Conservation (phyloP, 2,888 invertebrate genomes). For the Yponomeuta sedellus region DNA sequence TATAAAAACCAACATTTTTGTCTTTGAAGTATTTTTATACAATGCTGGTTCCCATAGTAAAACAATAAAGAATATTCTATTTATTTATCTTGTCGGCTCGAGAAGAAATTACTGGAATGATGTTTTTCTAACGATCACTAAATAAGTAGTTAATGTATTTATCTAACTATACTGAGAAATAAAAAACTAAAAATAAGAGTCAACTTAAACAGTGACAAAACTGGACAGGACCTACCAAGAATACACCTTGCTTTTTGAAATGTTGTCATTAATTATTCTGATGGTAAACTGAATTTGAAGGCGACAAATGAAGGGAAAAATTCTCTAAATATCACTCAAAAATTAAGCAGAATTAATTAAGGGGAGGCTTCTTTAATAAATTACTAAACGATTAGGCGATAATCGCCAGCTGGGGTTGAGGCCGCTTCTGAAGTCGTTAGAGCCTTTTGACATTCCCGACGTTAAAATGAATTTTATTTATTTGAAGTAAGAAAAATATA, state of each 20-base stretch:
- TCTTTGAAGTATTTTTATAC: no score
- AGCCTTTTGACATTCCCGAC: neutral
- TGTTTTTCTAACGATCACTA: no score
- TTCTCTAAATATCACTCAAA: conserved; percentile 11
- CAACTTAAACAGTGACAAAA: no score
- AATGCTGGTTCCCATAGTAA: no score
- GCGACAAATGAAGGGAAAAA: conserved; percentile 7
- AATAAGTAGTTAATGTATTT: no score
- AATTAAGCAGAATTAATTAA: conserved; percentile 13
- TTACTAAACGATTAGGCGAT: conserved; percentile 9
- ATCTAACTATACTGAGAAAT: no score
- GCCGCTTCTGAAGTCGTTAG: neutral
- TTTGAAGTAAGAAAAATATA: neutral
- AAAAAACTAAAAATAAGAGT: no score
- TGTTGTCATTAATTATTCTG: conserved; percentile 10
- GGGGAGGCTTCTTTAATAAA: conserved; percentile 5
- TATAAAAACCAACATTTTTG: no score
- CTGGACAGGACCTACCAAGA: no score
- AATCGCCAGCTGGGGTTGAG: conserved; percentile 2
- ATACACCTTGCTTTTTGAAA: neutral
- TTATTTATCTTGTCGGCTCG: no score
- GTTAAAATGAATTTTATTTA: neutral
- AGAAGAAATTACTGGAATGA: no score
- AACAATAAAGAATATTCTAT: no score
- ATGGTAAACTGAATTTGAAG: conserved; percentile 1